phyloP scores from a whole-genome alignment of 2,113 vertebrate species.

The Crotalus viridis region DNA sequence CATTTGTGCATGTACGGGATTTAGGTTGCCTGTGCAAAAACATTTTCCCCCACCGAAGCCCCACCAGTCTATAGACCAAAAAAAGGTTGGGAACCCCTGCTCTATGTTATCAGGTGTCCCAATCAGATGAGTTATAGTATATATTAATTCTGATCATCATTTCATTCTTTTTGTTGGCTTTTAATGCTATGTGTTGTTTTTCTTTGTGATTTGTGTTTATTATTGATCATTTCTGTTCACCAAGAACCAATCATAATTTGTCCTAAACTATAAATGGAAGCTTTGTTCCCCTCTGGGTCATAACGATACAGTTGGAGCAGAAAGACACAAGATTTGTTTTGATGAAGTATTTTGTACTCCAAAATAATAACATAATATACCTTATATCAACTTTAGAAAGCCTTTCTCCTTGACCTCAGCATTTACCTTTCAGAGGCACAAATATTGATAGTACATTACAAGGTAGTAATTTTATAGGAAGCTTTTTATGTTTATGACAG shows the following conservation, averaged over 20 bases:
- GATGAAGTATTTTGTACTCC: not conserved
- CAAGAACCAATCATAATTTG: not conserved
- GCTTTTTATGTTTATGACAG: not conserved
- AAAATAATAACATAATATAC: not conserved
- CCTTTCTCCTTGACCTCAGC: not conserved
- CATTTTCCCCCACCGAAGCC: not conserved
- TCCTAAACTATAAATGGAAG: not conserved
- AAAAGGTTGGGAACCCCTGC: not conserved
- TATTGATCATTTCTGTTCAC: not conserved
- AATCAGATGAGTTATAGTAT: not conserved
- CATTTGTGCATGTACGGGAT: not conserved
- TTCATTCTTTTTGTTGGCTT: not conserved
- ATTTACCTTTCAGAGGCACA: not conserved
- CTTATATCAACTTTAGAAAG: not conserved
- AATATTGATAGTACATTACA: not conserved
- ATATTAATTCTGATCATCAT: not conserved
- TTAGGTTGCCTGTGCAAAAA: not conserved
- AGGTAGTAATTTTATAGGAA: constrained; percentile 1
- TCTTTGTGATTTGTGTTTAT: not conserved
- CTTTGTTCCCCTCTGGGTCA: not conserved
- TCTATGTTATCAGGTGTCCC: not conserved
- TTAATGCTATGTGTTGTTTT: not conserved
- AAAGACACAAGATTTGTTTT: not conserved
- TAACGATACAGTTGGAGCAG: not conserved
- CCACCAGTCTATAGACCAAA: not conserved